Base-by-base conservation (phyloP, 1,140 invertebrate genomes). In the Drosophila ananassae region DNA sequence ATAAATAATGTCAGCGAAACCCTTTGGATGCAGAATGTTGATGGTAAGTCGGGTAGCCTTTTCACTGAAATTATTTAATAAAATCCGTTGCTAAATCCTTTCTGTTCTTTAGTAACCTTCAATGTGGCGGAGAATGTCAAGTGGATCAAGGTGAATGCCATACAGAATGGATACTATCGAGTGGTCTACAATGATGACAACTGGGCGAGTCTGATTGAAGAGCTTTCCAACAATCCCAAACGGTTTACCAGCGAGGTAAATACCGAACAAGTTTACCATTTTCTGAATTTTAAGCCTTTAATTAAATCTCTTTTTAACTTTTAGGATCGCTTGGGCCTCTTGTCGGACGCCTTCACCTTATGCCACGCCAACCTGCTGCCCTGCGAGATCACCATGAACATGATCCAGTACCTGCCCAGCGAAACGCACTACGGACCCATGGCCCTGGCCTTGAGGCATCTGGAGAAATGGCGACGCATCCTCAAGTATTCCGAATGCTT, bases 61-160 rank as follows among this genome's bases (percentile, higher is more conserved):
- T 32, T 32, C 9, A 9, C 9, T 10, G 2, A 28, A 7, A 32
- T 8, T 10, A 2, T 32, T 0, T 10, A 41, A 41, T 13, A 41
- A n/a, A n/a, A n/a, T n/a, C n/a, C n/a, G n/a, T n/a, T n/a, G n/a
- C n/a, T n/a, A n/a, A n/a, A n/a, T n/a, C n/a, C n/a, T n/a, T n/a
- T n/a, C n/a, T n/a, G n/a, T 10, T 39, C 7, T 25, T 30, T 37
- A 95, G 95, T 94, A 2, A 94, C 93, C 46, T 95, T 96, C 69
- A 94, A 96, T 75, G 92, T 96, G 12, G 91, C 93, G 37, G 90
- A 92, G 39, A 93, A 93, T 44, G 93, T 95, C 0, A 93, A 95
- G 44, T 98, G 97, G 95, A 94, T 98, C 46, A 98, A 98, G 92
- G 95, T 95, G 24, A 98, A 98, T 92, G 93, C 96, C n/a, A 96